Evolutionary conservation across 2,797 vertebrate genomes (phyloP).

Genomic region (Rhynchonycteris naso): DNA sequence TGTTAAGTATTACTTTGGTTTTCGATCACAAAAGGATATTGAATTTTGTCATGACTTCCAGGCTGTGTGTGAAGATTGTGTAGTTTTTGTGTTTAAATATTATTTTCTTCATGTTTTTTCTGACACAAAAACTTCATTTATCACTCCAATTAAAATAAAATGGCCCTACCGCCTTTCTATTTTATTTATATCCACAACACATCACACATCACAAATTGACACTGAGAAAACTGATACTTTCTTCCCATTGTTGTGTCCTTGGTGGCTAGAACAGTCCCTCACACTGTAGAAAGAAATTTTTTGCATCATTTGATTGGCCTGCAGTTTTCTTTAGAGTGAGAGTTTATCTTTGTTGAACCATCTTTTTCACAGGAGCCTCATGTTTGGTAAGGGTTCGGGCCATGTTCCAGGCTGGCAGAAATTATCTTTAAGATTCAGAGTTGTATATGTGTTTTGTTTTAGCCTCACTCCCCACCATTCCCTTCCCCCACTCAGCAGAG

Average conservation of each 20-base stretch:
- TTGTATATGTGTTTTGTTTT: background rate
- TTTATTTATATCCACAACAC: background rate
- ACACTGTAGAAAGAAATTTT: background rate
- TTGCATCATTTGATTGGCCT: background rate
- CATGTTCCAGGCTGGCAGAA: background rate
- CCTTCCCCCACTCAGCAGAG: background rate
- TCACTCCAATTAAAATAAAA: slow-evolving; percentile 28
- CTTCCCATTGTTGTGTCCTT: background rate
- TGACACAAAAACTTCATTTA: background rate
- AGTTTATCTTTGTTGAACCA: background rate
- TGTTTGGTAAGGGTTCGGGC: background rate
- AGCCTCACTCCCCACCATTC: background rate
- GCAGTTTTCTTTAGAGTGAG: background rate
- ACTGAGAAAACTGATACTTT: background rate
- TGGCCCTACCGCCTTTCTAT: background rate
- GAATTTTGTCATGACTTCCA: slow-evolving; percentile 30
- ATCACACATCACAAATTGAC: background rate
- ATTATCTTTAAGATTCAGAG: background rate
- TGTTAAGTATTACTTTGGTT: background rate
- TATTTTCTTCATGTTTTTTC: background rate
- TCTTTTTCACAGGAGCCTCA: background rate
- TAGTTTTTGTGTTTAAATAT: background rate
- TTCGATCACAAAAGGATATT: slow-evolving; percentile 51
- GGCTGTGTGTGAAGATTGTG: background rate
- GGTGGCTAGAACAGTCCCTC: background rate